These are phyloP conservation scores for Geotrupes spiniger DNA, from an alignment of 2,888 invertebrate genomes.

Conservation along the genomic window DNA sequence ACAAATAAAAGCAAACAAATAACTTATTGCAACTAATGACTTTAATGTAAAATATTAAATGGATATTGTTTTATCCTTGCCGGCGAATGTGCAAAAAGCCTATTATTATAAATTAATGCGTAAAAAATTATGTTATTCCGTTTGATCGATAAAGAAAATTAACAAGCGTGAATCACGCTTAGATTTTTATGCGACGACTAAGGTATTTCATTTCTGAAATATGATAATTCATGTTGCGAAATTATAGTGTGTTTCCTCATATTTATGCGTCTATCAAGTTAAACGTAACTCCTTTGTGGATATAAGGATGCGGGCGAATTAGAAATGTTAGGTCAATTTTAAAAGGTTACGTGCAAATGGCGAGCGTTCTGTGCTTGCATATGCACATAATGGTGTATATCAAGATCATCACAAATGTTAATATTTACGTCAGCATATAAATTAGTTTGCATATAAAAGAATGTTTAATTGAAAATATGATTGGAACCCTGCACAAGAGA, in stretches of 20 bases:
- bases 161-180: conserved; percentile 18
- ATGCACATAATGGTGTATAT: too few species aligned
- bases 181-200: conserved; percentile 9
- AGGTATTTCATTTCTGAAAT: neutral
- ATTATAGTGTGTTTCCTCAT: conserved; percentile 2
- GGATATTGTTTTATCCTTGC: neutral
- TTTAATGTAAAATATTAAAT: too few species aligned
- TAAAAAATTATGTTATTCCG: conserved; percentile 2
- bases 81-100: conserved; percentile 2
- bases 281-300: neutral
- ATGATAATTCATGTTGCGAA: conserved; percentile 1
- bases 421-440: too few species aligned
- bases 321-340: neutral
- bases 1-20: too few species aligned
- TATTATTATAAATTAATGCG: conserved; percentile 2
- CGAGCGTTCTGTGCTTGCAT: too few species aligned
- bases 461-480: neutral
- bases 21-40: too few species aligned
- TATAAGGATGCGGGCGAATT: neutral
- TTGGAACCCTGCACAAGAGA: too few species aligned
- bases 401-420: too few species aligned
- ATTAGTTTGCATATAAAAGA: too few species aligned
- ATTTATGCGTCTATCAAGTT: conserved; percentile 4
- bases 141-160: conserved; percentile 17
- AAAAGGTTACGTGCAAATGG: too few species aligned